Conservation (phyloP, 2,113 vertebrate species). For the Passer montanus region DNA sequence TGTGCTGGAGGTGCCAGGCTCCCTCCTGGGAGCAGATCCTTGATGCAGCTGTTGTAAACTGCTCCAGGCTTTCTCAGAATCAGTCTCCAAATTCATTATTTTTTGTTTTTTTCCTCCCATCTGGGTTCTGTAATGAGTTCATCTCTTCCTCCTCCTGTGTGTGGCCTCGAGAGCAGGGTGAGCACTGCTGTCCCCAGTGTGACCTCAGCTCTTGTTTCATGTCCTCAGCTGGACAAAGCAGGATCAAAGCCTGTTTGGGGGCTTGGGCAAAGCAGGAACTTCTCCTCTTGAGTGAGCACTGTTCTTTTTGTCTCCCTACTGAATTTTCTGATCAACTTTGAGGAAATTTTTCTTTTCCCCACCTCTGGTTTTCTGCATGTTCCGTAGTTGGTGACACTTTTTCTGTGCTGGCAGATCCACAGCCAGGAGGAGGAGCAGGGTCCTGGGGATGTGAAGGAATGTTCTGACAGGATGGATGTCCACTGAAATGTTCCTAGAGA, state of each 20-base stretch:
- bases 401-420: neutral
- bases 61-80: neutral
- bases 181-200: too few relatives aligned
- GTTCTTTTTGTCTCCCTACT: fast-evolving
- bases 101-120: neutral
- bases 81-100: neutral
- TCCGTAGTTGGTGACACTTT: fast-evolving
- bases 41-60: neutral
- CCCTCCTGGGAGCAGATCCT: neutral
- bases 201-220: fast-evolving
- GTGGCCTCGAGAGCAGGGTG: fast-evolving
- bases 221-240: neutral
- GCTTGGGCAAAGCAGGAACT: neutral
- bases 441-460: fast-evolving
- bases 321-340: neutral
- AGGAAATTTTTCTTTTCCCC: neutral
- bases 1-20: neutral
- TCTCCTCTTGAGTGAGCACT: fast-evolving
- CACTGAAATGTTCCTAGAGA: fast-evolving
- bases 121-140: neutral
- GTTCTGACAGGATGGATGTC: neutral
- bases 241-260: too few relatives aligned
- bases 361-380: neutral
- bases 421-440: neutral
- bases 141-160: neutral